Conservation (phyloP, 2,888 invertebrate genomes). For the Chrysolina haemoptera region DNA sequence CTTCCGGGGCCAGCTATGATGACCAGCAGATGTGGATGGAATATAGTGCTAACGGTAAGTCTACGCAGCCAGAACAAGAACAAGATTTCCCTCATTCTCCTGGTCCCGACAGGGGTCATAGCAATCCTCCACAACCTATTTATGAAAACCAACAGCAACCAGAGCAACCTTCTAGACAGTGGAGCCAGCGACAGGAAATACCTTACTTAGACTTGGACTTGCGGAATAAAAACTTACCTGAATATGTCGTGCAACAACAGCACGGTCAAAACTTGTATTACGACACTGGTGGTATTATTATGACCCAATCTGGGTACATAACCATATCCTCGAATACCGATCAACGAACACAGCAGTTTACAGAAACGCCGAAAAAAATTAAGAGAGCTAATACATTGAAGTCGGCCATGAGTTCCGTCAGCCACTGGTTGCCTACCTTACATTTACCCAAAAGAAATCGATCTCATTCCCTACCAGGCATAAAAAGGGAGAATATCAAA, state of each 20-base stretch:
- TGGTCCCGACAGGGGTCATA: slow-evolving; percentile 62
- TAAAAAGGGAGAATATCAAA: slow-evolving; percentile 71
- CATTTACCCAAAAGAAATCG: slow-evolving; percentile 84
- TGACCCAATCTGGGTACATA: slow-evolving; percentile 84
- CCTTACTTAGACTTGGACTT: slow-evolving; percentile 69
- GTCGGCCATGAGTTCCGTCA: slow-evolving; percentile 86
- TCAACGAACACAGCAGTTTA: slow-evolving; percentile 62
- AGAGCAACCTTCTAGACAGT: slow-evolving; percentile 62
- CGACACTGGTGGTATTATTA: slow-evolving; percentile 75
- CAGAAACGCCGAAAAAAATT: slow-evolving; percentile 77
- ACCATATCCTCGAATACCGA: slow-evolving; percentile 78
- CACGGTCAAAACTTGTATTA: slow-evolving; percentile 68
- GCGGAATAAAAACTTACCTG: slow-evolving; percentile 72
- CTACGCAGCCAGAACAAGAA: slow-evolving; percentile 66
- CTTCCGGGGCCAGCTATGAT: slow-evolving; percentile 73
- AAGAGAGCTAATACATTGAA: slow-evolving; percentile 79
- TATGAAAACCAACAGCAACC: slow-evolving; percentile 63
- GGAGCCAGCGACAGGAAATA: slow-evolving; percentile 68
- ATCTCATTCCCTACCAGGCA: slow-evolving; percentile 86
- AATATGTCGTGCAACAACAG: slow-evolving; percentile 67
- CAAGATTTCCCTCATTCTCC: slow-evolving; percentile 71
- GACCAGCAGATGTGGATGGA: slow-evolving; percentile 76
- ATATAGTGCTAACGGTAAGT: slow-evolving; percentile 66
- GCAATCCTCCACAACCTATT: slow-evolving; percentile 59
- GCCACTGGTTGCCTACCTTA: slow-evolving; percentile 85